Conservation (phyloP, 2,113 vertebrate species). For the Tachysurus vachellii region DNA sequence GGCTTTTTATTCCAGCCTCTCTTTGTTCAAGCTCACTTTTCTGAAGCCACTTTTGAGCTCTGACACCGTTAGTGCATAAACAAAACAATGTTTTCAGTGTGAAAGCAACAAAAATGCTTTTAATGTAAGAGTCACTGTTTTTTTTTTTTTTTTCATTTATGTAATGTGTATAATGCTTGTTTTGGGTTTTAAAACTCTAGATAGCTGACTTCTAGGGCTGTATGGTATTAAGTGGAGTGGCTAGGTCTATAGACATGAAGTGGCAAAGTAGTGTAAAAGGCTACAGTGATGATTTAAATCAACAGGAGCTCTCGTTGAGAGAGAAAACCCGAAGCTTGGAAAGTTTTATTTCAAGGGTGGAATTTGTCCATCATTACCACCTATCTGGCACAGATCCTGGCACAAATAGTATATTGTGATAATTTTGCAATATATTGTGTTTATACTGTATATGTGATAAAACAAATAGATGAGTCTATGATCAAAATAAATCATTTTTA, state of each 20-base stretch:
- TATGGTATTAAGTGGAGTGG: not conserved
- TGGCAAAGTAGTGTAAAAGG: not conserved
- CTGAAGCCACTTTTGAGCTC: slow-evolving; percentile 15
- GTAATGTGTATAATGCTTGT: not conserved
- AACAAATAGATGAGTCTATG: not conserved
- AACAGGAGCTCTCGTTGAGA: not conserved
- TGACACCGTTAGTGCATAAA: slow-evolving; percentile 55
- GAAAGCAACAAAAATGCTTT: not conserved
- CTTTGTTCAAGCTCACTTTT: not conserved
- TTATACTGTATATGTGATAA: not conserved
- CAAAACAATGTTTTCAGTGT: slow-evolving; percentile 35
- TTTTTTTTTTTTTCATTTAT: slow-evolving; percentile 3
- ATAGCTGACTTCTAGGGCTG: not conserved
- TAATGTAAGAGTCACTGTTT: not conserved
- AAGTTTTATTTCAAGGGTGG: not conserved
- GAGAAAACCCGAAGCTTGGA: not conserved
- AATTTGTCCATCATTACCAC: not conserved
- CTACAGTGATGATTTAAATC: not conserved
- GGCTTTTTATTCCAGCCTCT: not conserved
- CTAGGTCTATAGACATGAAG: not conserved
- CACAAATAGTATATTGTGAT: not conserved
- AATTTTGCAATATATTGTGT: not conserved
- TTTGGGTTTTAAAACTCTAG: slow-evolving; percentile 54
- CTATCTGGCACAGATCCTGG: not conserved
- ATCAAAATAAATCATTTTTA: not conserved